Base-by-base conservation (phyloP, 2,113 vertebrate species). In the Vombatus ursinus region DNA sequence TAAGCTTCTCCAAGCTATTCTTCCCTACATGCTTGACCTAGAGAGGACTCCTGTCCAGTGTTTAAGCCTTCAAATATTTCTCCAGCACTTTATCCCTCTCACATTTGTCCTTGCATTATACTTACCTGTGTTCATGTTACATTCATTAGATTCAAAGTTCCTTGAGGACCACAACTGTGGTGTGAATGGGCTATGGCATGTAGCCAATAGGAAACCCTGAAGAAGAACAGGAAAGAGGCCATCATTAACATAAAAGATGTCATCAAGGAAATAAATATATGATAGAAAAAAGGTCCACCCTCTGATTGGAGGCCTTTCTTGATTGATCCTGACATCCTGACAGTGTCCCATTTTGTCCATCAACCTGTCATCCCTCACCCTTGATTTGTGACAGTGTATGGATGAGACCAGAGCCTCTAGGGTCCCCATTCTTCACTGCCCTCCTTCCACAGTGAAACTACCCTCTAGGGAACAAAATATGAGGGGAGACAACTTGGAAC, bases 21-120 rank as follows among this genome's bases (percentile, higher is more conserved):
- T 16, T 96, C 96, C 10, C 90, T 92, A 92, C 97, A 96, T 97
- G 97, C 96, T 96, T 97, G 96, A 94, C 96, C 96, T 22, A 61
- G 24, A 93, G 92, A 97, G 26, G 54, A 57, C n/a, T 47, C 44
- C 49, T 19, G 16, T 48, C 1, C 47, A 48, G 94, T 92, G 28
- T 54, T 68, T 68, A 37, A 92, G 94, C 91, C 97, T 96, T 68
- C 31, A 68, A 37, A 68, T 68, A 37, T 68, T 37, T 68, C 11
- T 68, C 61, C 4, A 77, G 61, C 37, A 19, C 57, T 61, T 61
- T 77, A 28, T 5, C 37, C 37, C 12, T 77, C 61, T 77, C 37
- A n/a, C 1, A 19, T 77, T 77, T 77, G 14, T 77, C 14, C 37
- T 77, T 77, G 61, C 5, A 22, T 77, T n/a, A 77, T 77, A 77